Conservation (phyloP, 2,797 vertebrate genomes). For the Heliangelus exortis region DNA sequence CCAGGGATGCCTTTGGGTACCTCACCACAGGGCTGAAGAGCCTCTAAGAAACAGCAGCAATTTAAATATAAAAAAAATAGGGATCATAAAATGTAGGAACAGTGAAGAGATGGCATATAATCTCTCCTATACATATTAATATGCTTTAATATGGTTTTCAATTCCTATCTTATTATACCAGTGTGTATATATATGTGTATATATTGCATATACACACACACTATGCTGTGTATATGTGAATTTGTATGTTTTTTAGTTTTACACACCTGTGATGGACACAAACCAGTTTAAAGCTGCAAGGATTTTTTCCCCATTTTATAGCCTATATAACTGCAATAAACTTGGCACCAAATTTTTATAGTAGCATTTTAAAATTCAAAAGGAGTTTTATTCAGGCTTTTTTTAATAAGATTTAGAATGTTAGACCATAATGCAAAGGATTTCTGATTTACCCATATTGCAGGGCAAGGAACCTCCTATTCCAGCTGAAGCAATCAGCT, state of each 20-base stretch:
- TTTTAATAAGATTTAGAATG: background rate
- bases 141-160: background rate
- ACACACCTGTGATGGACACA: background rate
- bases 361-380: background rate
- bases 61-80: background rate
- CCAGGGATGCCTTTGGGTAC: background rate
- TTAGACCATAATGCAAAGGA: background rate
- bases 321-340: background rate
- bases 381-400: background rate
- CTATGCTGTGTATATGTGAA: background rate
- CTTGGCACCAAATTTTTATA: background rate
- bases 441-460: background rate
- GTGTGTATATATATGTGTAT: background rate
- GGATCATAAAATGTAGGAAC: background rate
- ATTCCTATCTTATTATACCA: background rate
- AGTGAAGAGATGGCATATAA: background rate
- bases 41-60: background rate
- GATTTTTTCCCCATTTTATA: background rate
- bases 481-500: background rate
- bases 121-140: background rate
- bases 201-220: background rate
- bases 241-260: background rate
- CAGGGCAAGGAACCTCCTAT: background rate
- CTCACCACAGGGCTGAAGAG: fast-evolving
- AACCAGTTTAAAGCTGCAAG: background rate